Percentiles rank a stretch among this genome's conserved stretches.
Conservation (phyloP, 2,113 vertebrate species). For the Clarias batrachus region DNA sequence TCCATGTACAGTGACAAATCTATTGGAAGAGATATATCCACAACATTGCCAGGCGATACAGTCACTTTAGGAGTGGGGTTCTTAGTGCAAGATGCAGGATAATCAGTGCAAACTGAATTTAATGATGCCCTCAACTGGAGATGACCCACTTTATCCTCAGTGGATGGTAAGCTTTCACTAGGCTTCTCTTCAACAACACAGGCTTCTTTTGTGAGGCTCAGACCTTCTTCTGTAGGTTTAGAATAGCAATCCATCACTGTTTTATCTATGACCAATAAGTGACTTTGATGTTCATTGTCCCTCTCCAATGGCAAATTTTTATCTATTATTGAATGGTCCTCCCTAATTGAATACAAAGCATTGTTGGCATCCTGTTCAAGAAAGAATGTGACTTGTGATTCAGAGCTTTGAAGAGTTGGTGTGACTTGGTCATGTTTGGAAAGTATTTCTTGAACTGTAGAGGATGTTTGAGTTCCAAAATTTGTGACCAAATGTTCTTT, state of each 20-base stretch:
- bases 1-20: not conserved
- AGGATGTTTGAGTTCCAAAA: slow-evolving; percentile 19
- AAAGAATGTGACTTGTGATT: slow-evolving; percentile 19
- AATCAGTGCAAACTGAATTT: slow-evolving; percentile 8
- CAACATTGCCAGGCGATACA: not conserved
- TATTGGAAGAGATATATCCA: slow-evolving; percentile 18
- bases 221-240: not conserved
- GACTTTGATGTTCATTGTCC: not conserved
- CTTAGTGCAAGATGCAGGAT: not conserved
- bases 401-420: not conserved
- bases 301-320: not conserved
- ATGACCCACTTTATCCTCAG: slow-evolving; percentile 15
- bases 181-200: not conserved
- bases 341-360: slow-evolving; percentile 19
- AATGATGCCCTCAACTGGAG: not conserved
- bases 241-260: not conserved
- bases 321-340: slow-evolving; percentile 26
- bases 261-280: slow-evolving; percentile 1
- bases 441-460: not conserved
- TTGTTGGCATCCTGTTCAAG: slow-evolving; percentile 24
- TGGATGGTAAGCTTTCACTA: not conserved
- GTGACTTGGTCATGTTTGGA: not conserved
- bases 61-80: not conserved
- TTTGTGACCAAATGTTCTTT: not conserved
- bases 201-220: not conserved